Evolutionary conservation across 2,888 invertebrate species (phyloP).

Genomic region (Tethea ocularis): DNA sequence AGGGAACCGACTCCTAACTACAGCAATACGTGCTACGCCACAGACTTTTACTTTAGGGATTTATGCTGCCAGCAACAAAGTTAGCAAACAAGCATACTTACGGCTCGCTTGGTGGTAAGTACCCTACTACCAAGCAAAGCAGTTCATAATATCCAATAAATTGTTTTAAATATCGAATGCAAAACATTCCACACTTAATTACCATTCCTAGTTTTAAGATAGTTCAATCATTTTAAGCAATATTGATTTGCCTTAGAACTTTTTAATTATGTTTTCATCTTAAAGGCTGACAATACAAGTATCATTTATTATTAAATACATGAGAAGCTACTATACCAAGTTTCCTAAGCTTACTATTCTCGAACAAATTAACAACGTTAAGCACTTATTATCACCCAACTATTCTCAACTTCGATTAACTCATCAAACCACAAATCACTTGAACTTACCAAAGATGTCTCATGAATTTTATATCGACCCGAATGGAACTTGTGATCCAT

Average conservation of each 20-base stretch:
- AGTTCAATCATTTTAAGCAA: background rate
- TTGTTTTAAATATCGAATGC: no score
- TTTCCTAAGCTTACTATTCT: background rate
- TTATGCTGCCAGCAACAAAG: no score
- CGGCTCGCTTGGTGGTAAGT: no score
- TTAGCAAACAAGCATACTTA: no score
- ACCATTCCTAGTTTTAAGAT: no score
- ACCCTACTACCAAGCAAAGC: no score
- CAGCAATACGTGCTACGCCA: no score
- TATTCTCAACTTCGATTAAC: background rate
- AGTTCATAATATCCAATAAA: no score
- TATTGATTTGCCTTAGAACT: background rate
- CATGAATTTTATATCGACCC: slow-evolving; percentile 3
- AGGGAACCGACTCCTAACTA: no score
- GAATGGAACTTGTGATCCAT: background rate
- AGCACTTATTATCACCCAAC: background rate
- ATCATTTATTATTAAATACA: background rate
- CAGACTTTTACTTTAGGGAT: no score
- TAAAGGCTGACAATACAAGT: background rate
- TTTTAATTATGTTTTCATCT: background rate
- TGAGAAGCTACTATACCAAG: background rate
- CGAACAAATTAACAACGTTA: background rate
- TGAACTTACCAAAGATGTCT: background rate
- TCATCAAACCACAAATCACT: slow-evolving; percentile 1
- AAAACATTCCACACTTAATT: no score